Evolutionary conservation across 2,113 vertebrate species (phyloP).

Genomic region (Corydoras sp.): DNA sequence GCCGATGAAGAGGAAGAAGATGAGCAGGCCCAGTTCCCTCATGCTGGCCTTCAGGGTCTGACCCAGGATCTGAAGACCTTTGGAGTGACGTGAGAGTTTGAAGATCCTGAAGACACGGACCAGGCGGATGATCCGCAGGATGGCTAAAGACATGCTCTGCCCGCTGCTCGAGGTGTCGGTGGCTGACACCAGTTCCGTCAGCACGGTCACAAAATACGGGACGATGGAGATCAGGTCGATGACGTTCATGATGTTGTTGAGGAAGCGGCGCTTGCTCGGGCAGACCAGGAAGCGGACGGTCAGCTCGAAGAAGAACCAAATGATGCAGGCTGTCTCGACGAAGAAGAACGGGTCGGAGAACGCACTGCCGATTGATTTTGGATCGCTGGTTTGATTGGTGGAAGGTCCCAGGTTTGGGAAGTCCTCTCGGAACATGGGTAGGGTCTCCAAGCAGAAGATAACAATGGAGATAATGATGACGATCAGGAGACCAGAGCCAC

Average conservation of each 20-base stretch:
- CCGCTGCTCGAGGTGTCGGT: conserved; percentile 71
- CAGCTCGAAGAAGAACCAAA: conserved; percentile 93
- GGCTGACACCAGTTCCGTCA: conserved; percentile 79
- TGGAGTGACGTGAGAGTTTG: conserved; percentile 90
- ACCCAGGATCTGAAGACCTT: conserved; percentile 84
- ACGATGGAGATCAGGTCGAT: conserved; percentile 94
- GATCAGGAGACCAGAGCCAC: conserved; percentile 89
- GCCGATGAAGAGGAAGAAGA: conserved; percentile 96
- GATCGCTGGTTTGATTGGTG: conserved; percentile 54
- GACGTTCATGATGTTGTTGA: conserved; percentile 93
- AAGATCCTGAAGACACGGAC: conserved; percentile 97
- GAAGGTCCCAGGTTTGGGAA: conserved; percentile 40
- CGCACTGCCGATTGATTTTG: conserved; percentile 55
- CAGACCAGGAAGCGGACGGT: conserved; percentile 80
- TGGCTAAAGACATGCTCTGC: conserved; percentile 94
- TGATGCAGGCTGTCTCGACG: conserved; percentile 86
- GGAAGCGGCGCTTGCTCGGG: conserved; percentile 89
- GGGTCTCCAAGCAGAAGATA: conserved; percentile 93
- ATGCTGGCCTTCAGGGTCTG: conserved; percentile 90
- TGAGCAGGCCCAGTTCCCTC: conserved; percentile 84
- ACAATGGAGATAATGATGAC: conserved; percentile 94
- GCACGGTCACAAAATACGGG: conserved; percentile 88
- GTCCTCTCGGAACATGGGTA: conserved; percentile 83
- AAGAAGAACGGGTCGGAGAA: conserved; percentile 93
- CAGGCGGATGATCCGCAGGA: conserved; percentile 87